A percentile compares a stretch with the other conserved stretches of the same genome.
These are phyloP conservation scores for Aulostomus chinensis DNA, from an alignment of 2,797 vertebrate genomes.

Conservation along the genomic window DNA sequence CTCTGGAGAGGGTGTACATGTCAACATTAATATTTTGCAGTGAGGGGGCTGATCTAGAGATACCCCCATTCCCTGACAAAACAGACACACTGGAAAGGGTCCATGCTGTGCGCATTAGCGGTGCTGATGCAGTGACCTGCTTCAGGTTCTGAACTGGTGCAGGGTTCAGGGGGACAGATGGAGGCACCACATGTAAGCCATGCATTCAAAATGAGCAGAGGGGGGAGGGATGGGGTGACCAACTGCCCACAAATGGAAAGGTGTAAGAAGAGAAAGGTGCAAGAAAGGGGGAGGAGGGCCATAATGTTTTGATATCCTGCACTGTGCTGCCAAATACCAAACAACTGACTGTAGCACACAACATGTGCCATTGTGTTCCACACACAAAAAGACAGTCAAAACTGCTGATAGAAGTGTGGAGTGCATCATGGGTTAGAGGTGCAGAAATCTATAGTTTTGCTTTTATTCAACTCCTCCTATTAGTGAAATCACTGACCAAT, in stretches of 20 bases:
- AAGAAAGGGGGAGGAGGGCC: slow-evolving; percentile 7
- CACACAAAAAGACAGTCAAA: slow-evolving; percentile 26
- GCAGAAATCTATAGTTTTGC: slow-evolving; percentile 9
- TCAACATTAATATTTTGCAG: slow-evolving; percentile 24
- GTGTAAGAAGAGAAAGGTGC: slow-evolving; percentile 34
- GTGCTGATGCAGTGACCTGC: slow-evolving; percentile 47
- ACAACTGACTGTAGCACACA: slow-evolving; percentile 31
- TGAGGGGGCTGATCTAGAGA: slow-evolving; percentile 6
- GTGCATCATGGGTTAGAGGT: slow-evolving; percentile 2
- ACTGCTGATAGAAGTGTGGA: slow-evolving; percentile 6
- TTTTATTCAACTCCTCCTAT: slow-evolving; percentile 33
- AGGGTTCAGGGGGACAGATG: slow-evolving; percentile 65
- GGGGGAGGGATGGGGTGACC: slow-evolving; percentile 20
- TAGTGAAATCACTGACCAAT: slow-evolving; percentile 47
- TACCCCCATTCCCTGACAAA: slow-evolving; percentile 28
- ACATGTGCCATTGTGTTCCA: slow-evolving; percentile 4
- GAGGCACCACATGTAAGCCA: slow-evolving; percentile 79
- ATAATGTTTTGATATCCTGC: slow-evolving; percentile 60
- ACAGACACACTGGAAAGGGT: slow-evolving; percentile 36
- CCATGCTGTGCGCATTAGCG: slow-evolving; percentile 69
- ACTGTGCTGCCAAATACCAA: slow-evolving; percentile 74
- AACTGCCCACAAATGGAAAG: slow-evolving; percentile 64
- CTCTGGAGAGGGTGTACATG: slow-evolving; percentile 18
- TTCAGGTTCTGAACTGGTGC: slow-evolving; percentile 33
- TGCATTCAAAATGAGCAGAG: slow-evolving; percentile 68